phyloP scores from a whole-genome alignment of 1,140 invertebrate genomes.

The Thaumetopoea pityocampa region DNA sequence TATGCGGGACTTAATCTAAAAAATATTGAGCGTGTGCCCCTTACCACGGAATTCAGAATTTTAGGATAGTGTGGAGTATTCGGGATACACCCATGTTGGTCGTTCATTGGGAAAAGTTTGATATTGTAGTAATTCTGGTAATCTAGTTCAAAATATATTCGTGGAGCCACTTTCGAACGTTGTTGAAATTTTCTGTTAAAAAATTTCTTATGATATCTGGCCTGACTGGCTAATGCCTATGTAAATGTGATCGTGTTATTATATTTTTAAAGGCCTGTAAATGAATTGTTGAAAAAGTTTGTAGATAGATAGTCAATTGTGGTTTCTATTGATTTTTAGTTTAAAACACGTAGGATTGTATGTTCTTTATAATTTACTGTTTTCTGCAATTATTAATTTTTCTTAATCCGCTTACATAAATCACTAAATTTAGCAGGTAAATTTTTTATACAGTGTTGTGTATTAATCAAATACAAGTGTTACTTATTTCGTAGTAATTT shows the following conservation, averaged over 20 bases:
- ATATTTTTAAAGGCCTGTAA: constrained; percentile 15
- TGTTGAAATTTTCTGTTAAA: too few relatives aligned
- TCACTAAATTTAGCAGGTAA: neutral
- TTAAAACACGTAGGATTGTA: constrained; percentile 5
- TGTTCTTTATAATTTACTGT: neutral
- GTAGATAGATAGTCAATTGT: constrained; percentile 17
- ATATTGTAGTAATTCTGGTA: too few relatives aligned
- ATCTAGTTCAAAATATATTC: too few relatives aligned
- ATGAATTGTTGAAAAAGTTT: constrained; percentile 22
- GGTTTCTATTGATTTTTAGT: constrained; percentile 1
- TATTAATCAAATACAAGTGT: constrained; percentile 7
- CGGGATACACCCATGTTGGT: too few relatives aligned
- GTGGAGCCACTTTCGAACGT: too few relatives aligned
- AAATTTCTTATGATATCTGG: too few relatives aligned
- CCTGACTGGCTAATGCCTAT: constrained; percentile 1
- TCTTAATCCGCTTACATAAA: neutral
- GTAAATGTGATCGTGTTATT: constrained; percentile 3
- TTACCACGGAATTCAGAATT: too few relatives aligned
- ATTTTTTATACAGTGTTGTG: constrained; percentile 7
- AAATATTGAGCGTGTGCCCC: too few relatives aligned
- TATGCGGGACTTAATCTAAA: too few relatives aligned
- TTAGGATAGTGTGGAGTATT: too few relatives aligned
- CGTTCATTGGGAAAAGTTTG: too few relatives aligned
- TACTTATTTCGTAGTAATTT: constrained; percentile 4
- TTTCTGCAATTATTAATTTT: neutral